Evolutionary conservation across 2,797 vertebrate species (phyloP).

Genomic region (Falco berigora): DNA sequence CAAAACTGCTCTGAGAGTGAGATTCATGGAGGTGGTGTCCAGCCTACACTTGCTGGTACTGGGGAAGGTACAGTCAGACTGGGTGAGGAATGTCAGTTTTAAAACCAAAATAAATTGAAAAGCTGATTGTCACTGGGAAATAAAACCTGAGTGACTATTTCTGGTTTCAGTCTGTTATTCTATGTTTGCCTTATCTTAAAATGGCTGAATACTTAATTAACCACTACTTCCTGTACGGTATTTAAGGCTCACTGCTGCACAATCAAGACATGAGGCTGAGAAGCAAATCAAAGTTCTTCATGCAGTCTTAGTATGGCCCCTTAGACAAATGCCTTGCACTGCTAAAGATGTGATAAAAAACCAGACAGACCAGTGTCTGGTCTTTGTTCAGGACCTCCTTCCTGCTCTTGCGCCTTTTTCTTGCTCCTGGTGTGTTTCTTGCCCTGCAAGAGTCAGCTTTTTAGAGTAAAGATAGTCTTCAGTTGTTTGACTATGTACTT

Average conservation of each 20-base stretch:
- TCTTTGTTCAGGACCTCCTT: not conserved
- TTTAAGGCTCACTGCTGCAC: not conserved
- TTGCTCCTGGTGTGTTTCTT: not conserved
- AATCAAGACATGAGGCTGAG: not conserved
- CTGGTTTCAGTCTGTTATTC: not conserved
- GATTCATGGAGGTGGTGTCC: constrained; percentile 69
- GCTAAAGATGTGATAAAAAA: not conserved
- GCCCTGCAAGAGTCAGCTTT: not conserved
- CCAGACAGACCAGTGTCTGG: not conserved
- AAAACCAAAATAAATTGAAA: not conserved
- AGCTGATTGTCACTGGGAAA: not conserved
- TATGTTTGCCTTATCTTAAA: not conserved
- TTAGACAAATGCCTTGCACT: not conserved
- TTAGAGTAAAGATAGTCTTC: not conserved
- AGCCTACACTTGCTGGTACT: constrained; percentile 76
- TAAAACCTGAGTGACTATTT: not conserved
- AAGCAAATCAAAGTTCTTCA: not conserved
- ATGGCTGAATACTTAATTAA: not conserved
- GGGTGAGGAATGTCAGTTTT: constrained; percentile 71
- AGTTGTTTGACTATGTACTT: not conserved
- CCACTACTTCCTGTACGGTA: not conserved
- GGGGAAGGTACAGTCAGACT: constrained; percentile 78
- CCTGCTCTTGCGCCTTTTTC: not conserved
- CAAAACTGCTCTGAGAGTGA: constrained; percentile 78
- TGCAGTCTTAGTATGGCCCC: not conserved